Percentiles rank a stretch among this genome's conserved stretches.
Conservation (phyloP, 1,140 invertebrate species). For the Sarcophaga bullata region DNA sequence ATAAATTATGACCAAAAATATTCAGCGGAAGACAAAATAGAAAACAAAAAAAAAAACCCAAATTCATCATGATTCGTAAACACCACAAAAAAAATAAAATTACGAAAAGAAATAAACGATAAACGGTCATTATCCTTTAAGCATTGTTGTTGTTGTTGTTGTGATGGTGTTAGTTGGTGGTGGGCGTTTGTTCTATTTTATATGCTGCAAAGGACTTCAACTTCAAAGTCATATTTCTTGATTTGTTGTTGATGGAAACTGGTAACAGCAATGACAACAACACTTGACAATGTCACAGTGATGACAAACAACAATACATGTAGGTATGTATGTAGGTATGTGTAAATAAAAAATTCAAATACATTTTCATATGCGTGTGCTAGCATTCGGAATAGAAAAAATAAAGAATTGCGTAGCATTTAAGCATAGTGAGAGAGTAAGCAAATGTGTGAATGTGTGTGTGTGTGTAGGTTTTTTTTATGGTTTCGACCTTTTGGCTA, state of each 20-base stretch:
- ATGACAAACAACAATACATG: neutral
- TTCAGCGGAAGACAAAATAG: too few relatives aligned
- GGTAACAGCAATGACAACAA: neutral
- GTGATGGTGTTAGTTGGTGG: neutral
- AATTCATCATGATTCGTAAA: too few relatives aligned
- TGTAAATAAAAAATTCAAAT: too few relatives aligned
- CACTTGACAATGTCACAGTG: slow-evolving; percentile 29
- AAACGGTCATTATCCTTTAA: neutral
- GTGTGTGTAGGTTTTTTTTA: neutral
- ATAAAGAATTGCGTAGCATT: neutral
- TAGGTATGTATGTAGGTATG: too few relatives aligned
- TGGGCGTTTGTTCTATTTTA: neutral
- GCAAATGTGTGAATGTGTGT: neutral
- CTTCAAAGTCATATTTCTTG: slow-evolving; percentile 34
- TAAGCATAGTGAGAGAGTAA: neutral
- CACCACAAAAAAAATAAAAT: too few relatives aligned
- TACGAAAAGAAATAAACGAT: neutral
- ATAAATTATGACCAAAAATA: too few relatives aligned
- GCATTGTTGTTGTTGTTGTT: neutral
- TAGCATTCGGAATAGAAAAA: neutral
- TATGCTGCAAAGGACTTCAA: neutral
- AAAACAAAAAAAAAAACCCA: too few relatives aligned
- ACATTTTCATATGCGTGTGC: neutral
- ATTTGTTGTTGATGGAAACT: slow-evolving; percentile 22
- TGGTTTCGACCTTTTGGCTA: neutral